Base-by-base conservation (phyloP, 1,140 invertebrate species). In the Drosophila pallidifrons region DNA sequence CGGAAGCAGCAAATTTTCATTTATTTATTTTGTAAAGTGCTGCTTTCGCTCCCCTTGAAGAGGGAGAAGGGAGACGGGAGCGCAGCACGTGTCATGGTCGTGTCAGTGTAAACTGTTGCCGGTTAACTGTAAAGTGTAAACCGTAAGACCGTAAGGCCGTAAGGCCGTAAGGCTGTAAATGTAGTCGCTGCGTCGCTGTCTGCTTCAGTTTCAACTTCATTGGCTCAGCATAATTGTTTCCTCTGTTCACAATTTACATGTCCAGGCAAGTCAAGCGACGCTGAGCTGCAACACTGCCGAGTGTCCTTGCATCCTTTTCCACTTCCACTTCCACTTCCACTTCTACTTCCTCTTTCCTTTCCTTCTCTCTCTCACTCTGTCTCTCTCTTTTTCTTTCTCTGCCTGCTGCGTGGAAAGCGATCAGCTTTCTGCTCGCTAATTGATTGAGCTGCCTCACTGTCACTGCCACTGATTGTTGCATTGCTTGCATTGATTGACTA, bases 21-120 rank as follows among this genome's bases (percentile, higher is more conserved):
- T 88, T 87, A 87, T 87, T 88, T 87, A 88, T 87, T 88, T 87
- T 88, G 77, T 73, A 88, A 88, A 87, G 83, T 88, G 83, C 80
- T 79, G 59, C 52, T 49, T 65, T 70, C 59, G 52, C 61, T 43
- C 64, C 35, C 45, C 30, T 38, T 38, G 5, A 7, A 8, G 30
- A 32, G 7, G 30, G 30, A 7, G 30, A 6, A 10, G 11, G 38
- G 38, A 10, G 38, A 41, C 5, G 30, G 30, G 38, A 41, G 38
- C 7, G 41, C 4, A 4, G 5, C 41, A 13, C 49, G 71, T 74
- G 65, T 74, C 65, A 74, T 47, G 57, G 57, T 74, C 71, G 71
- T 61, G 73, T 76, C 73, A 64, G n/a, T 54, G 51, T 54, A 49
- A 49, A 49, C 49, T 52, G 49, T 52, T 28, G 25, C 20, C n/a